A percentile compares a stretch with the other conserved stretches of the same genome.
These are phyloP conservation scores for Lepidurus couesii DNA, from an alignment of 1,140 invertebrate species.

Conservation along the genomic window DNA sequence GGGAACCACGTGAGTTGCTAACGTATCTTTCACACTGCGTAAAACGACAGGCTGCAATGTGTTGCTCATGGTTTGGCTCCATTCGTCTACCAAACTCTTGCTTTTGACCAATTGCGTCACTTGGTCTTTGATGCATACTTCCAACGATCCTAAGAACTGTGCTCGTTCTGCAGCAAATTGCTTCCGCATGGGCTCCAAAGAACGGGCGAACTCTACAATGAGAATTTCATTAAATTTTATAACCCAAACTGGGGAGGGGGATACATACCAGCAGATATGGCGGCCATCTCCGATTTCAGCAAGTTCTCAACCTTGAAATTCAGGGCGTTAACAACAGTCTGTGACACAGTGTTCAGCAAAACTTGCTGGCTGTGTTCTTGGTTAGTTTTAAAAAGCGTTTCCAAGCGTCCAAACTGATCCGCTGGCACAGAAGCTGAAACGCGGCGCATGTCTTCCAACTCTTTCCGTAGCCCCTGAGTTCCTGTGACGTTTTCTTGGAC, in stretches of 20 bases:
- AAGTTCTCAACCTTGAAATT: conserved; percentile 42
- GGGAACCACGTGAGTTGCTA: conserved; percentile 67
- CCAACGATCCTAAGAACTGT: conserved; percentile 48
- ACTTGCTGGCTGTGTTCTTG: conserved; percentile 36
- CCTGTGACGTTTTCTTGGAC: not conserved
- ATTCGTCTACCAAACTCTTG: conserved; percentile 64
- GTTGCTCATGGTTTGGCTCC: conserved; percentile 60
- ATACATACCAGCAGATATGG: not conserved
- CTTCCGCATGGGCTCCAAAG: conserved; percentile 59
- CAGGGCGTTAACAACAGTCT: conserved; percentile 41
- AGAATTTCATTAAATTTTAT: not conserved
- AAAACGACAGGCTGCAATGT: conserved; percentile 61
- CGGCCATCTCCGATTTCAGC: conserved; percentile 40
- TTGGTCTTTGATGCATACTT: conserved; percentile 68
- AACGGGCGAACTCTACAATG: conserved; percentile 43
- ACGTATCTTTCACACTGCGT: conserved; percentile 64
- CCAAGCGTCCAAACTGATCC: conserved; percentile 32
- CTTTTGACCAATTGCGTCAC: conserved; percentile 68
- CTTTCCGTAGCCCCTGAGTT: not conserved
- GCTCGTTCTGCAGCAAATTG: conserved; percentile 54
- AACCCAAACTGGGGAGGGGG: not conserved
- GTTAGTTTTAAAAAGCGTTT: conserved; percentile 34
- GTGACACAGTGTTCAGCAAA: conserved; percentile 40
- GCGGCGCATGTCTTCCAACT: conserved; percentile 33
- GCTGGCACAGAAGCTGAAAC: not conserved